Conservation (phyloP, 2,113 vertebrate species). For the Hydrolagus affinis region DNA sequence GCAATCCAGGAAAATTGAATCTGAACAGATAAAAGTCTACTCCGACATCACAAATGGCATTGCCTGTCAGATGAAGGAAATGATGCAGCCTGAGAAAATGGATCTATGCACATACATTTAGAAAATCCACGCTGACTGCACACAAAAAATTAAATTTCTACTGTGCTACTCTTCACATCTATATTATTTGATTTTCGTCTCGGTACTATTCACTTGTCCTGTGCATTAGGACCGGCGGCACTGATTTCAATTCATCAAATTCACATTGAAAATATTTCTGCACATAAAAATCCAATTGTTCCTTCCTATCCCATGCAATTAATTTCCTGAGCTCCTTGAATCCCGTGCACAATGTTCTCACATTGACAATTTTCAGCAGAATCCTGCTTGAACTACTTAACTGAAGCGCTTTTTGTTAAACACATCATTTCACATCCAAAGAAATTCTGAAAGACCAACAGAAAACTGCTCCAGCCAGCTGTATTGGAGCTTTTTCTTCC, state of each 20-base stretch:
- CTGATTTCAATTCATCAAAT: slow-evolving; percentile 33
- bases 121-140: slow-evolving; percentile 31
- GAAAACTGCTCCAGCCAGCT: too few species aligned
- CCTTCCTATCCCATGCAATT: not conserved
- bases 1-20: slow-evolving; percentile 31
- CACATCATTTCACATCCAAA: too few species aligned
- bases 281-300: slow-evolving; percentile 18
- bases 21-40: slow-evolving; percentile 33
- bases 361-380: not conserved
- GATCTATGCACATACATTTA: slow-evolving; percentile 32
- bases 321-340: slow-evolving; percentile 2
- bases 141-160: slow-evolving; percentile 31
- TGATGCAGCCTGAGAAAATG: slow-evolving; percentile 28
- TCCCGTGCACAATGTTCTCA: not conserved
- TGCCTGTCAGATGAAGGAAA: slow-evolving; percentile 31
- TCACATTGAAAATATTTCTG: slow-evolving; percentile 19
- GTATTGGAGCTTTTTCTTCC: too few species aligned
- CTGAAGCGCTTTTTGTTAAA: slow-evolving; percentile 6
- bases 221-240: slow-evolving; percentile 2
- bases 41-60: slow-evolving; percentile 31
- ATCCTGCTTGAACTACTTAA: not conserved
- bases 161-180: slow-evolving; percentile 27
- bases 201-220: slow-evolving; percentile 20
- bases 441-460: too few species aligned
- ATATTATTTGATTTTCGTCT: slow-evolving; percentile 32